Evolutionary conservation across 2,888 invertebrate genomes (phyloP), one percentile per base, ranked within the genome.

Genomic region (Eupithecia exiguata): DNA sequence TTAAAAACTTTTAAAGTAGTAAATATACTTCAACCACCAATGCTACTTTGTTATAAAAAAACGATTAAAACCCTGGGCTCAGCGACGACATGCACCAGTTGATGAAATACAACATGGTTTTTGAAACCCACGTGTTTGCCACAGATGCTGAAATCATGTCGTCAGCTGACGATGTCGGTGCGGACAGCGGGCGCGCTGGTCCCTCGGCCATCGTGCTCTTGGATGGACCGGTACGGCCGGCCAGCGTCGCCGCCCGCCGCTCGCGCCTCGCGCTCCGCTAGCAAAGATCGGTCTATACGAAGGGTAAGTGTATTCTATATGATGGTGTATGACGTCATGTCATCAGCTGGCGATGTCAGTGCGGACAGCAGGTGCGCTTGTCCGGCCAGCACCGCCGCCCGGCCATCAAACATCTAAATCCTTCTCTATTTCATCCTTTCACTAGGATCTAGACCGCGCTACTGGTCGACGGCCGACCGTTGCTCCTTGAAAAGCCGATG

Each of bases 361-460:
- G 83, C 96, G 97, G 75, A 97, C 97, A 75, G 97, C 97, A 68
- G 97, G 97, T 66, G 97, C 97, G 78, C 94, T n/a, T 97, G 87
- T 96, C 6, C 95, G 98, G 78, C 97, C 98, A 1, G 98, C 97
- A 30, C 99, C 99, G 43, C 98, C 98, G 68, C 94, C 95, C 43
- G 89, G 4, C 92, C 18, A 88, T 86, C 38, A 9, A 38, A 10
- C 38, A 10, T 97, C 81, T 95, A 96, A 68, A 95, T 97, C 73
- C 98, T 98, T 84, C 97, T 97, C 70, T 99, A 98, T 30, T 93
- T 97, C 98, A 74, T 99, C 98, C 99, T 98, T 98, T 96, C 98
- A 98, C 92, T 95, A 98, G 74, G 97, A 97, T 86, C 98, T 98
- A 6, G 95, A 98, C 78, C 97, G 98, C 1, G 98, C 14, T 25